These are phyloP conservation scores for Poecilia gillii DNA, from an alignment of 2,797 vertebrate genomes.

Conservation along the genomic window DNA sequence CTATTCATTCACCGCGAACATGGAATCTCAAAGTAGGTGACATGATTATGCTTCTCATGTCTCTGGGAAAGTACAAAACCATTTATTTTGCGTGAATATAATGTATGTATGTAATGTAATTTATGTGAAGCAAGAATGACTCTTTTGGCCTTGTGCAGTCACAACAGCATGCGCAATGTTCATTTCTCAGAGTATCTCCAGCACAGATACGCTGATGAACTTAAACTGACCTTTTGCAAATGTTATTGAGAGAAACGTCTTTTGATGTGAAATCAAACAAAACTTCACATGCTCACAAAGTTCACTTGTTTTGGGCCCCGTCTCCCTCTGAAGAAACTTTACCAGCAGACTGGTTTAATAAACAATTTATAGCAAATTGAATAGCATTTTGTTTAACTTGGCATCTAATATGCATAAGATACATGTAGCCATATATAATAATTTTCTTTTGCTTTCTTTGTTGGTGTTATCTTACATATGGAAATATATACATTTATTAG, in stretches of 20 bases:
- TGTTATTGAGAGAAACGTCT: not conserved
- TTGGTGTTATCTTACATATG: not conserved
- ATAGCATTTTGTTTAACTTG: not conserved
- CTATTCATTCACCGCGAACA: slow-evolving; percentile 45
- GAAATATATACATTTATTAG: not conserved
- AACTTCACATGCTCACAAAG: not conserved
- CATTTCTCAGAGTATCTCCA: slow-evolving; percentile 3
- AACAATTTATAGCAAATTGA: not conserved
- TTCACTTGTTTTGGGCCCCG: not conserved
- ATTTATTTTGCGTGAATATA: slow-evolving; percentile 13
- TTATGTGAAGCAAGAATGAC: slow-evolving; percentile 25
- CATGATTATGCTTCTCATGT: slow-evolving; percentile 56
- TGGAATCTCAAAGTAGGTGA: slow-evolving; percentile 47
- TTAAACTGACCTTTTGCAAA: slow-evolving; percentile 7
- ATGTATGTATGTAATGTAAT: slow-evolving; percentile 5
- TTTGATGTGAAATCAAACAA: not conserved
- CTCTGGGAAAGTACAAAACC: slow-evolving; percentile 43
- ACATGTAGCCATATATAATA: not conserved
- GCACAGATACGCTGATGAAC: not conserved
- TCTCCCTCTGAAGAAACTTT: not conserved
- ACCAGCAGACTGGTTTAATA: not conserved
- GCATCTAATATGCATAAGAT: not conserved
- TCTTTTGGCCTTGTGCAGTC: slow-evolving; percentile 11
- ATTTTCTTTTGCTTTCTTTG: not conserved
- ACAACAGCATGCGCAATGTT: not conserved